Evolutionary conservation across 2,797 vertebrate species (phyloP), one percentile per base, ranked within the genome.

Genomic region (Alca torda): DNA sequence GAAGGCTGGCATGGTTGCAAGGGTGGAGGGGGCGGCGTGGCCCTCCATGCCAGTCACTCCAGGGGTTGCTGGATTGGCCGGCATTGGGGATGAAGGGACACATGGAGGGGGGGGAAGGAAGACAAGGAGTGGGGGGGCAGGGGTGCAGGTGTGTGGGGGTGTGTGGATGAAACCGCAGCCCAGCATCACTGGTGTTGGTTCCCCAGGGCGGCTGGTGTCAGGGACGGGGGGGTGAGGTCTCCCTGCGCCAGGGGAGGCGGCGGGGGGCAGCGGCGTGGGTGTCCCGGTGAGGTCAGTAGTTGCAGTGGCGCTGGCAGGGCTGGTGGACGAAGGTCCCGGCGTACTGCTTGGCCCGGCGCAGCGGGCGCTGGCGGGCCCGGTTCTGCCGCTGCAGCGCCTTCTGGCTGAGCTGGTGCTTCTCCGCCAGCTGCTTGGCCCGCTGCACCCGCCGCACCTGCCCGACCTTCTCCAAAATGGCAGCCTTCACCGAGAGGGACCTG

Each of bases 301-400:
- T 99, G 98, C 98, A 90, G 98, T 98, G 99, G 96, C 99, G 99
- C 98, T 99, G 99, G 98, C 98, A 98, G 88, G 99, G 99, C 97
- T 99, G 99, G 98, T 99, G 99, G 93, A 99, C 97, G 92, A 99
- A 99, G 98, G 98, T 98, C 96, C 98, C 85, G 0, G 83, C 98
- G 41, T 97, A 97, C 87, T 97, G 96, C 96, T 98, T 98, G 97
- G 98, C 86, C 13, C 98, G 97, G 84, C 98, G 98, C 31, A 98
- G 98, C 56, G 98, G 98, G 97, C 99, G 98, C 97, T 99, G 99
- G 75, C 98, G 98, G 83, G 98, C 98, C 37, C 98, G 99, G 98
- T 99, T 99, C 98, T 99, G 99, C 92, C 99, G 98, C 95, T 99
- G 99, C 95, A 99, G 97, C 61, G 98, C 98, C 96, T 99, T 99